A percentile compares a stretch with the other conserved stretches of the same genome.
Evolutionary conservation across 1,140 invertebrate species (phyloP).

Genomic region (Drosophila paulistorum): DNA sequence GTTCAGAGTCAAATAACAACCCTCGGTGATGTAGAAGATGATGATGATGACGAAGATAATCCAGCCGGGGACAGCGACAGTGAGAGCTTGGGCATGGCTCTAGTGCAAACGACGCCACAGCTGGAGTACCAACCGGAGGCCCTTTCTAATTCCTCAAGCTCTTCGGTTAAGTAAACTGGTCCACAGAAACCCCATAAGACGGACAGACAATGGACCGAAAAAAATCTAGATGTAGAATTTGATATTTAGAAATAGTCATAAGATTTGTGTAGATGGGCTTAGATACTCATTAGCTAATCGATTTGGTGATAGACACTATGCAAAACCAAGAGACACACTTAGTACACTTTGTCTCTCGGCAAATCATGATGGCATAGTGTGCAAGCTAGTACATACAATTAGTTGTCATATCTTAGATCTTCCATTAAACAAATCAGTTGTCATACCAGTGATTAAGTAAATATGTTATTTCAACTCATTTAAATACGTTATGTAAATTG

Average conservation of each 20-base stretch:
- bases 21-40: slow-evolving; percentile 71
- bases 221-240: neutral
- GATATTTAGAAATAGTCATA: slow-evolving; percentile 25
- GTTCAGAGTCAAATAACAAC: slow-evolving; percentile 79
- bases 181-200: slow-evolving; percentile 5
- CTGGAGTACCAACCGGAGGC: slow-evolving; percentile 54
- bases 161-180: slow-evolving; percentile 68
- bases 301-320: slow-evolving; percentile 58
- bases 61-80: slow-evolving; percentile 42
- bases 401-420: slow-evolving; percentile 73
- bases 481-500: slow-evolving; percentile 27
- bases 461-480: slow-evolving; percentile 8
- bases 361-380: too few relatives aligned
- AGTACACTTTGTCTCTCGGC: too few relatives aligned
- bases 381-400: slow-evolving; percentile 45
- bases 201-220: neutral
- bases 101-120: slow-evolving; percentile 62
- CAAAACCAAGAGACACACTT: slow-evolving; percentile 5
- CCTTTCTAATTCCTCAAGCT: slow-evolving; percentile 66
- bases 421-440: slow-evolving; percentile 59
- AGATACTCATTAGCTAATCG: slow-evolving; percentile 50
- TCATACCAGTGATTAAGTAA: slow-evolving; percentile 20
- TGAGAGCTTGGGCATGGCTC: slow-evolving; percentile 59
- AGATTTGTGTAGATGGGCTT: slow-evolving; percentile 11
- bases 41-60: neutral